Conservation (phyloP, 2,113 vertebrate genomes). For the Pedetes capensis region DNA sequence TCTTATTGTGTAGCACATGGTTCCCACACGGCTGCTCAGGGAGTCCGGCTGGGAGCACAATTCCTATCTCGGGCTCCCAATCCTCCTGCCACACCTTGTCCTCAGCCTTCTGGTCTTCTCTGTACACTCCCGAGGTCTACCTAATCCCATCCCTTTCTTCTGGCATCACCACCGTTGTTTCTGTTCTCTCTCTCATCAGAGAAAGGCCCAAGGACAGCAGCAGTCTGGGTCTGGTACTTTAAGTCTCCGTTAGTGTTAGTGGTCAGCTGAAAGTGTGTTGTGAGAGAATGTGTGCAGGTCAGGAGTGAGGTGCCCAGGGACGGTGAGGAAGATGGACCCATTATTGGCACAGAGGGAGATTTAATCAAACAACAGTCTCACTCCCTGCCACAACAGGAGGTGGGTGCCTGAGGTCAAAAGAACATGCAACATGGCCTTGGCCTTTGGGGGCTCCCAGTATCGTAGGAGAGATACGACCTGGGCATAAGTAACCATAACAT, state of each 20-base stretch:
- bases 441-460: neutral
- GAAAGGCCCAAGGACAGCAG: neutral
- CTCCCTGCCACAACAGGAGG: neutral
- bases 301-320: neutral
- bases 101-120: neutral
- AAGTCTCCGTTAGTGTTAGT: neutral
- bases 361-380: neutral
- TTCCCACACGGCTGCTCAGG: accelerated
- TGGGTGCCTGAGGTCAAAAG: neutral
- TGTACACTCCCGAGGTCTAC: neutral
- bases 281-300: neutral
- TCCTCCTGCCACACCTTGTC: accelerated
- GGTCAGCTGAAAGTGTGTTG: neutral
- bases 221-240: neutral
- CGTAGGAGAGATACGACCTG: neutral
- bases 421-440: neutral
- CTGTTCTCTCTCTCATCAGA: neutral
- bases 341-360: neutral
- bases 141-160: neutral
- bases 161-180: neutral
- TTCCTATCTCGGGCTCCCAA: neutral
- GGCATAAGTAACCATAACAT: no score
- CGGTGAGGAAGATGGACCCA: accelerated
- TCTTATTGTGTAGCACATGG: neutral
- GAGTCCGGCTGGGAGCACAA: neutral